A percentile compares a stretch with the other conserved stretches of the same genome.
These are phyloP conservation scores for Labrus mixtus DNA, from an alignment of 2,113 vertebrate genomes.

Conservation along the genomic window DNA sequence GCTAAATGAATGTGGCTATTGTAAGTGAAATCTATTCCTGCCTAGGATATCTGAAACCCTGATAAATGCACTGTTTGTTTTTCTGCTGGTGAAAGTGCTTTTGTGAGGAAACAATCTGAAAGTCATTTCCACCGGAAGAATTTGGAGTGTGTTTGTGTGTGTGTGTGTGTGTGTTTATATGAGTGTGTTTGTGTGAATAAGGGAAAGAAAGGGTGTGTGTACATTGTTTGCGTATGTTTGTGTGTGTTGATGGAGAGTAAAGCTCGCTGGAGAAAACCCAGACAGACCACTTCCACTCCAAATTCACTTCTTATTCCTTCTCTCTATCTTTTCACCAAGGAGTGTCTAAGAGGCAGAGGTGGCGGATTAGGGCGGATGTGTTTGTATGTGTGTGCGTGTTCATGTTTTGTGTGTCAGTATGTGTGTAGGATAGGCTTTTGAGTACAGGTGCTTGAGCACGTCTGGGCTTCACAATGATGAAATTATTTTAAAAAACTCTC, in stretches of 20 bases:
- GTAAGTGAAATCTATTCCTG: constrained; percentile 63
- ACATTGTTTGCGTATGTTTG: not conserved
- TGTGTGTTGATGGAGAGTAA: constrained; percentile 24
- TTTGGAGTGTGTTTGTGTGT: constrained; percentile 21
- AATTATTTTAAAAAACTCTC: constrained; percentile 28
- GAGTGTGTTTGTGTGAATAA: not conserved
- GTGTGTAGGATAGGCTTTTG: constrained; percentile 50
- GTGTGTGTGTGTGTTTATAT: constrained; percentile 7
- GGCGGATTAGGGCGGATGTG: constrained; percentile 54
- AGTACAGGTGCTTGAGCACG: constrained; percentile 72
- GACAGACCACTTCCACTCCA: constrained; percentile 72
- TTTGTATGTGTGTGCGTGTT: not conserved
- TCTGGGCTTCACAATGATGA: constrained; percentile 50
- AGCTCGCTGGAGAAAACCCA: constrained; percentile 55
- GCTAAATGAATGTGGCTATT: constrained; percentile 38
- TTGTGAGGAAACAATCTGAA: constrained; percentile 69
- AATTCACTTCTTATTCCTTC: constrained; percentile 59
- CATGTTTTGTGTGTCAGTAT: constrained; percentile 2
- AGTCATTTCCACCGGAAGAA: constrained; percentile 68
- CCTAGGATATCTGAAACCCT: constrained; percentile 54
- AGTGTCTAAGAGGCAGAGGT: constrained; percentile 71
- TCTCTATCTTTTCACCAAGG: constrained; percentile 52
- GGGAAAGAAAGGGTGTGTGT: not conserved
- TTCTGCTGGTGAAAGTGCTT: constrained; percentile 46
- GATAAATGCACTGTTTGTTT: constrained; percentile 67